phyloP scores from a whole-genome alignment of 1,140 invertebrate genomes.

The Temnothorax longispinosus region DNA sequence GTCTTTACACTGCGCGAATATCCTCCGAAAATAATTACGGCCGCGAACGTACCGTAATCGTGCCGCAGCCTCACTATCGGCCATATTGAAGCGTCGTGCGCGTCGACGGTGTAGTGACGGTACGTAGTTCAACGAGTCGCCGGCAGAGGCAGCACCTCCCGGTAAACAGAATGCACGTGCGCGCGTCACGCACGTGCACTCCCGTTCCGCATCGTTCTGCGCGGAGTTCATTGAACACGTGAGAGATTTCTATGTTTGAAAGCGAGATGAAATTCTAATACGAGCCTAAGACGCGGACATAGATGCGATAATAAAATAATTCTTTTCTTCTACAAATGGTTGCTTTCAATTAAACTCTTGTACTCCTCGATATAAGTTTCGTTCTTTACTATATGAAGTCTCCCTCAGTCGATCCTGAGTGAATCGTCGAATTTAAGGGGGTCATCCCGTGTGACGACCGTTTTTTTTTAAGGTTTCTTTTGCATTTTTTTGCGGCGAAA shows the following conservation, averaged over 20 bases:
- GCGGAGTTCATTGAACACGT: background rate
- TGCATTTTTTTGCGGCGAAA: too few species aligned
- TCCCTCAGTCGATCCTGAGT: background rate
- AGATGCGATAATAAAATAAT: background rate
- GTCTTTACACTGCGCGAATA: slow-evolving; percentile 25
- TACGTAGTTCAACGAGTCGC: background rate
- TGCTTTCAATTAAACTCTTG: background rate
- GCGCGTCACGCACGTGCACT: background rate
- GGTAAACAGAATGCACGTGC: background rate
- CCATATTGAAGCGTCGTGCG: slow-evolving; percentile 26
- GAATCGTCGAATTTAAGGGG: background rate
- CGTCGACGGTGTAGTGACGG: too few species aligned
- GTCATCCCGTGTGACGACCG: too few species aligned
- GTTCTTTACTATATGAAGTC: background rate
- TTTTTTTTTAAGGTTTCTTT: too few species aligned
- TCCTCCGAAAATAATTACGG: slow-evolving; percentile 6
- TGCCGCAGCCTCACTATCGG: background rate
- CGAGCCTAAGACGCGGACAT: background rate
- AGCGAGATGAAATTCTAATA: background rate
- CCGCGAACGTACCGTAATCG: background rate
- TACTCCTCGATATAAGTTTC: background rate
- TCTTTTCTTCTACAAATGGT: background rate
- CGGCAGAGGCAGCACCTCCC: background rate
- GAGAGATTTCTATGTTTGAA: background rate
- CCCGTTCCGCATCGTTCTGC: background rate